phyloP scores from a whole-genome alignment of 2,113 vertebrate genomes.

The Elephantulus edwardii region DNA sequence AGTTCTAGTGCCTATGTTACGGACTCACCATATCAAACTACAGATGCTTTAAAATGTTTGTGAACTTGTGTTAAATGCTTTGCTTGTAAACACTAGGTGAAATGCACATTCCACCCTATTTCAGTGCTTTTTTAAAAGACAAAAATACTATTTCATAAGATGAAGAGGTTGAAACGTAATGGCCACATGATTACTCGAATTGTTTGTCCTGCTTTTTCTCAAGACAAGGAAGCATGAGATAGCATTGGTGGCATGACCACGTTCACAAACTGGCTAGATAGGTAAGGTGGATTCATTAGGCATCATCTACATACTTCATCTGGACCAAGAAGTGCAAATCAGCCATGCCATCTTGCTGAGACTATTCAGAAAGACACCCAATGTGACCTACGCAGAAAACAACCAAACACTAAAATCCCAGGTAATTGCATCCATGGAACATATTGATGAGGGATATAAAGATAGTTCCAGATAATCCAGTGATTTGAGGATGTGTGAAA shows the following conservation, averaged over 20 bases:
- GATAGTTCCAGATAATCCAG: neutral
- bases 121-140: conserved; percentile 25
- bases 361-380: neutral
- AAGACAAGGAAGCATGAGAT: neutral
- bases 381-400: neutral
- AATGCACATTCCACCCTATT: neutral
- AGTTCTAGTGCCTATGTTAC: neutral
- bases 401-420: neutral
- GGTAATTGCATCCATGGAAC: neutral
- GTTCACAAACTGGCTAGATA: no score
- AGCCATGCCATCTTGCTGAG: neutral
- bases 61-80: neutral
- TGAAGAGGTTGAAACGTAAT: conserved; percentile 3
- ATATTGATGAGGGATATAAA: neutral
- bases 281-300: neutral
- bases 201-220: neutral
- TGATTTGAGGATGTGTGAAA: neutral
- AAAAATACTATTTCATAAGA: conserved; percentile 1
- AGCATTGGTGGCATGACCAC: neutral
- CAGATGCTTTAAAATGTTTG: neutral
- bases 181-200: neutral
- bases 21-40: neutral
- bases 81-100: conserved; percentile 13
- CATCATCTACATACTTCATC: neutral
- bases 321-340: neutral